Base-by-base conservation (phyloP, 1,140 invertebrate genomes). In the Papilio machaon region DNA sequence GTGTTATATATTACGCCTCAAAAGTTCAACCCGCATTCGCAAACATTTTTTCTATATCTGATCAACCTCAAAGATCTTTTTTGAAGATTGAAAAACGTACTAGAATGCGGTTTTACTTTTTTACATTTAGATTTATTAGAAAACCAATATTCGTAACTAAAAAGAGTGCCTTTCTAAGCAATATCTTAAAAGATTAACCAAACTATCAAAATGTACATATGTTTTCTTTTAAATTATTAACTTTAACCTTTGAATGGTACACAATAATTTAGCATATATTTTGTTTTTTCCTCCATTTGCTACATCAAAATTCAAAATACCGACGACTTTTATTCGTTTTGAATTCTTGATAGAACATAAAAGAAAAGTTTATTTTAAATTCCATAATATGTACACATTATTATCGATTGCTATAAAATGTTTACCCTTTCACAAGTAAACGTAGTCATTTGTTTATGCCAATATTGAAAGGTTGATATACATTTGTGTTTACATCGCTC, bases 401-500 rank as follows among this genome's bases (percentile, higher is more conserved):
- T 30, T 30, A 35, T 35, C 64, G 11, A 15, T 70, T 7, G 6
- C 23, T 38, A 70, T 70, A 70, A 74, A 46, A 74, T 74, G 43
- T 76, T 23, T 76, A 76, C 46, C 19, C 47, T 54, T 46, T 76
- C 47, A 52, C 47, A 54, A 76, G 43, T 75, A 10, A 75, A 52
- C 15, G 74, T 46, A 76, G 47, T 47, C 19, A 47, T 76, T 75
- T 75, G 73, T 75, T 76, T 84, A 79, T 80, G 85, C 79, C 82
- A 82, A 85, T 76, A 76, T 75, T 76, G 74, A 49, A 76, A 76
- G 47, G 74, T 76, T 76, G 47, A 52, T 23, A n/a, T 83, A 84
- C 82, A 82, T 75, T 83, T 86, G 85, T 82, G 75, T 84, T 81
- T 82, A 80, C 85, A 85, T 87, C 81, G 84, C 64, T 83, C 83